phyloP scores from a whole-genome alignment of 2,888 invertebrate genomes.

The Ophioninae sp. region DNA sequence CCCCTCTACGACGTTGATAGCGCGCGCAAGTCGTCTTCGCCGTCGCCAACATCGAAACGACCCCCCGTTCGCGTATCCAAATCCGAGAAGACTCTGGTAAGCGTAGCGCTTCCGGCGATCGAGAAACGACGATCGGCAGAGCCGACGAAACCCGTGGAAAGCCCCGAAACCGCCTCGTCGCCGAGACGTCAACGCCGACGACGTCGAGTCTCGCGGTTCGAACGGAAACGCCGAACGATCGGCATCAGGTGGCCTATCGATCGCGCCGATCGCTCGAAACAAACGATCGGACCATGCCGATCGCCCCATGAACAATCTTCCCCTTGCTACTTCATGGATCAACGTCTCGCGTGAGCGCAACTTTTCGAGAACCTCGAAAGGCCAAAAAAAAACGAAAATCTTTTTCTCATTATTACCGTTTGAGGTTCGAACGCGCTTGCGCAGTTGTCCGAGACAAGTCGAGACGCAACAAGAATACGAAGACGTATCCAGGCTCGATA shows the following conservation, averaged over 20 bases:
- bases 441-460: constrained; percentile 47
- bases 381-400: too few relatives aligned
- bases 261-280: constrained; percentile 25
- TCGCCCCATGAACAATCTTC: constrained; percentile 62
- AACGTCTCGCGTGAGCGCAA: constrained; percentile 67
- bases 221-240: constrained; percentile 1
- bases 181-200: constrained; percentile 21
- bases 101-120: constrained; percentile 47
- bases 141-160: not conserved
- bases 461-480: constrained; percentile 26
- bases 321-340: constrained; percentile 67
- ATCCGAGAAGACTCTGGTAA: constrained; percentile 69
- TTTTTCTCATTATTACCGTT: constrained; percentile 9
- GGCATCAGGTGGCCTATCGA: constrained; percentile 1
- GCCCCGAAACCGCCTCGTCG: not conserved
- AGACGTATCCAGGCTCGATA: constrained; percentile 21
- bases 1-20: constrained; percentile 72
- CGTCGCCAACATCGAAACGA: constrained; percentile 57
- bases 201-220: not conserved
- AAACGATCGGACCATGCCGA: constrained; percentile 66
- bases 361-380: not conserved
- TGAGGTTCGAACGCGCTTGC: not conserved
- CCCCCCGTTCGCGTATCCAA: constrained; percentile 63
- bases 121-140: constrained; percentile 20
- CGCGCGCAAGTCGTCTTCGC: constrained; percentile 19